Evolutionary conservation across 30 jellyfish, hydroid and myxozoan genomes (phyloP), one percentile per base, ranked within the genome.

Genomic region (Nemopilema nomurai): DNA sequence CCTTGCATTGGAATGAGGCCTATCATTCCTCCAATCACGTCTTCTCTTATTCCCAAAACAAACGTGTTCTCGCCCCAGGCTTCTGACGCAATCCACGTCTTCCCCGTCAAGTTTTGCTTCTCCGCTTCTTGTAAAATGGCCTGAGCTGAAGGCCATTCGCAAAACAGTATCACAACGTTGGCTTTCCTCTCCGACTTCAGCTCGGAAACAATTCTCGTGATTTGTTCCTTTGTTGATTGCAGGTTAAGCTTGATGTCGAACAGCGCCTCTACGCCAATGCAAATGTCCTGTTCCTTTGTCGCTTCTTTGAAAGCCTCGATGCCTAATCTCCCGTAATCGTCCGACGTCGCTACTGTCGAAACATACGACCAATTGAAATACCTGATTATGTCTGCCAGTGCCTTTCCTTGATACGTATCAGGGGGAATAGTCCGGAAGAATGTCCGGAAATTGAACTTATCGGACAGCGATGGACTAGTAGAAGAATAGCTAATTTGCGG

Each of bases 401-500:
- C 98, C 21, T 69, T 74, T 0, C 97, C 98, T 76, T 87, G 97
- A 67, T 69, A 80, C 26, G 84, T 78, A 86, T 92, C 98, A 8
- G 98, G 85, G 17, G 98, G 98, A 18, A 87, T 84, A 28, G 98
- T 92, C 23, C 98, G 96, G 50, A 92, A 80, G 80, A 92, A 92
- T 41, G 95, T 79, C 87, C 92, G 90, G 71, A 79, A 92, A 77
- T 69, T 66, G 66, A 65, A 62, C 65, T 81, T 79, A 73, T 92
- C 90, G 30, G 96, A 79, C 18, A 92, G 74, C 19, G 90, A 69
- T 7, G 96, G 84, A 53, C 97, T 87, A 16, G 98, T 92, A 0
- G 98, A 82, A 52, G 98, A 92, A 69, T 92, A 92, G 74, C 97
- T 88, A 16, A 92, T 72, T 52, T 92, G 98, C 20, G 98, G 96